Evolutionary conservation across 2,113 vertebrate genomes (phyloP), one percentile per base, ranked within the genome.

Genomic region (Neofelis nebulosa): DNA sequence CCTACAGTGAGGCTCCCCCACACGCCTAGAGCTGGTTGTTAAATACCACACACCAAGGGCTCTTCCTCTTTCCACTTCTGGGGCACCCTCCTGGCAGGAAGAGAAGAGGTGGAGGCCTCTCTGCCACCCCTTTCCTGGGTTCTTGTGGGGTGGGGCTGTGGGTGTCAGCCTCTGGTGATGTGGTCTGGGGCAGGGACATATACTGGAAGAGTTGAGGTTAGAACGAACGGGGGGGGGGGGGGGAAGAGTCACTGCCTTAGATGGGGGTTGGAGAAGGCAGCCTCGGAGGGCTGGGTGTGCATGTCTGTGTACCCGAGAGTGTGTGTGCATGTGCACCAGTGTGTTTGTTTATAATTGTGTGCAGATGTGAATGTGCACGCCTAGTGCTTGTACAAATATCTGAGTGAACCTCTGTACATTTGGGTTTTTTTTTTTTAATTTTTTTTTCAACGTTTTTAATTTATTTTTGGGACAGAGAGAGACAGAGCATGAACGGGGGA

Each of bases 81-180:
- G 82, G n/a, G 55, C 33, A 52, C 41, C 2, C 2, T 55, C 66
- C 45, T 36, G 68, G 84, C n/a, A 33, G 45, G 82, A 23, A 68
- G 65, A 27, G 25, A 66, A 76, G 27, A 86, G 31, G 31, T 41
- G 4, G n/a, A 33, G 18, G 12, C 38, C 76, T 50, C 61, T 89
- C 69, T n/a, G 21, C 31, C 25, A 5, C 31, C 71, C 25, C 19
- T 25, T 82, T 41, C 21, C 12, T 66, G 76, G 55, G 45, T 74
- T 92, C 66, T 19, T 82, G 41, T 0, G 0, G 4, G 3, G 57
- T 25, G 21, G 50, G 7, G n/a, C 7, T 2, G 5, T 69, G 41
- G 61, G 33, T n/a, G 12, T 68, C 41, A 16, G 18, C 25, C 31
- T 48, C 57, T 85, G 68, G 18, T 73, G 52, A 50, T 45, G 45